Conservation (phyloP, 2,888 invertebrate genomes). For the Ptycholaimellus sp. region DNA sequence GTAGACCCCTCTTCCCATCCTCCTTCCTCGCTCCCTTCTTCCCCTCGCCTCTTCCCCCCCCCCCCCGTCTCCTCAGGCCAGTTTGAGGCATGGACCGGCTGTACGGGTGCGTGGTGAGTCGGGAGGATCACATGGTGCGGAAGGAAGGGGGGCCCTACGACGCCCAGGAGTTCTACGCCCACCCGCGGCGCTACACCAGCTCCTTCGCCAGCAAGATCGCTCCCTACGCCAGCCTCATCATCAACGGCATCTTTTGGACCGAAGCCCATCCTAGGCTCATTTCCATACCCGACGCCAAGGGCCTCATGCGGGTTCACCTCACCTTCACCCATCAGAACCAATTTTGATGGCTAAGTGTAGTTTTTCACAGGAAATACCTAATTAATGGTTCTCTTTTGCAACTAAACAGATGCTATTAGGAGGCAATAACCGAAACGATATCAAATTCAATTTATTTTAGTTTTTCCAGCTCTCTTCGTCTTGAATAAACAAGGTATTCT, state of each 20-base stretch:
- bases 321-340: too few relatives aligned
- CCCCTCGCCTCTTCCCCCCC: not conserved
- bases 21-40: slow-evolving; percentile 4
- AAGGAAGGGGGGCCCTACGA: slow-evolving; percentile 67
- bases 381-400: too few relatives aligned
- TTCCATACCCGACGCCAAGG: slow-evolving; percentile 92
- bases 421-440: too few relatives aligned
- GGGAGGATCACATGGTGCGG: slow-evolving; percentile 71
- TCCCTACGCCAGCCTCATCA: slow-evolving; percentile 79
- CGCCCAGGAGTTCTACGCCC: slow-evolving; percentile 61
- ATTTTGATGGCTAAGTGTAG: too few relatives aligned
- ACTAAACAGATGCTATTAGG: too few relatives aligned
- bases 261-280: slow-evolving; percentile 79
- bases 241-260: slow-evolving; percentile 98
- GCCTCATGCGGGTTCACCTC: too few relatives aligned
- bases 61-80: too few relatives aligned
- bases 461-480: too few relatives aligned
- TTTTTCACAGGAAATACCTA: too few relatives aligned
- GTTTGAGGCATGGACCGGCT: slow-evolving; percentile 65
- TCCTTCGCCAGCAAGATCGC: slow-evolving; percentile 89
- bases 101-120: slow-evolving; percentile 78
- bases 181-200: slow-evolving; percentile 77
- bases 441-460: too few relatives aligned
- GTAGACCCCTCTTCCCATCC: too few relatives aligned
- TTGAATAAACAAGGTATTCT: too few relatives aligned